phyloP scores from a whole-genome alignment of 2,113 vertebrate species.

The Delphinapterus leucas region DNA sequence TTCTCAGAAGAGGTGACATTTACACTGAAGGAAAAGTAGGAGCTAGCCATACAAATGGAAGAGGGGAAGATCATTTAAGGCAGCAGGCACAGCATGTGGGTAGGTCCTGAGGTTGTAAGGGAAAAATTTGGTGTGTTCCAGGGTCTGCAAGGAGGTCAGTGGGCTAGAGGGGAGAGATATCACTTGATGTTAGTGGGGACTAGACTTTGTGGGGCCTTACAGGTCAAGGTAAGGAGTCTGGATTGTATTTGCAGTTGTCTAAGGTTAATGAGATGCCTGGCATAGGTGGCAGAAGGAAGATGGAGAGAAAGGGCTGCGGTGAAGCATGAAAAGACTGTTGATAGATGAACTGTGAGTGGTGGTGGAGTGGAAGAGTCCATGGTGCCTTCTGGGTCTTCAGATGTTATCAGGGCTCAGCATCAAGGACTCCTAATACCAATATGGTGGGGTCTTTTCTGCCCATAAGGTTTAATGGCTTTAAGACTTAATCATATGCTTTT shows the following conservation, averaged over 20 bases:
- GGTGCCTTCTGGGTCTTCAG: background rate
- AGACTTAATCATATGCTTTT: background rate
- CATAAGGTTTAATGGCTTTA: background rate
- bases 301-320: background rate
- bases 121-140: background rate
- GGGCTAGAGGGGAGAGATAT: no score
- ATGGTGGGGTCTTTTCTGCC: background rate
- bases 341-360: background rate
- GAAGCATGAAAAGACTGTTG: background rate
- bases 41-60: background rate
- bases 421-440: background rate
- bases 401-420: background rate
- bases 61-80: background rate
- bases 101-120: background rate
- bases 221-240: background rate
- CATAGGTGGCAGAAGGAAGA: background rate
- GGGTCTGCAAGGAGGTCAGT: background rate
- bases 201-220: background rate
- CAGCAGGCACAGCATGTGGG: background rate
- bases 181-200: accelerated
- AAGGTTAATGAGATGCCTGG: background rate
- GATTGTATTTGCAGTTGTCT: background rate
- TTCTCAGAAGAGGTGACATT: background rate
- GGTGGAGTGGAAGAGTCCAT: background rate
- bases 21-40: background rate